phyloP scores from a whole-genome alignment of 2,797 vertebrate genomes.

The Cyclopterus lumpus region DNA sequence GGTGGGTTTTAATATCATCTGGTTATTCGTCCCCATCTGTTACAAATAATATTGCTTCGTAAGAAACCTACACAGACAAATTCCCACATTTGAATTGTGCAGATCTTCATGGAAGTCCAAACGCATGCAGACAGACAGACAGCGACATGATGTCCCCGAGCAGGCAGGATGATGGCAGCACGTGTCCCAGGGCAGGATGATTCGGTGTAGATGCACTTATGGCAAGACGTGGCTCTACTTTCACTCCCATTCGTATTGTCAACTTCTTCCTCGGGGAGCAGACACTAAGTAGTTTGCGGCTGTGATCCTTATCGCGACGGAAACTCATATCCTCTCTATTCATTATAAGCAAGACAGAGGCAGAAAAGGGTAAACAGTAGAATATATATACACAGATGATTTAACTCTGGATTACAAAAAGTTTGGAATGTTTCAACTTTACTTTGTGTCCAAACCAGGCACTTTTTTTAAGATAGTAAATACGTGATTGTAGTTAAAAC shows the following conservation, averaged over 20 bases:
- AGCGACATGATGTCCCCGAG: conserved; percentile 11
- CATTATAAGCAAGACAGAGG: neutral
- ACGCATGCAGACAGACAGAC: neutral
- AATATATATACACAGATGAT: neutral
- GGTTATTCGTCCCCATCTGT: conserved; percentile 4
- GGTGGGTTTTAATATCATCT: conserved; percentile 39
- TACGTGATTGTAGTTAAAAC: neutral
- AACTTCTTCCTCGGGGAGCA: conserved; percentile 44
- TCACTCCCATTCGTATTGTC: conserved; percentile 53
- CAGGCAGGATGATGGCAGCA: neutral
- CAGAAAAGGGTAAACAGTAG: neutral
- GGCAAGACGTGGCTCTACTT: conserved; percentile 28
- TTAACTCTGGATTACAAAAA: neutral
- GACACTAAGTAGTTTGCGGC: conserved; percentile 15
- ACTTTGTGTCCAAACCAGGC: neutral
- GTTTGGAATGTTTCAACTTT: neutral
- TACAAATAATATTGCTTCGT: conserved; percentile 24
- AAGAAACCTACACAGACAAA: conserved; percentile 14
- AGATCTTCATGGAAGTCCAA: conserved; percentile 1
- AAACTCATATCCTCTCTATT: conserved; percentile 6
- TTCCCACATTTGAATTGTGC: conserved; percentile 15
- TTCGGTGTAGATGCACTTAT: conserved; percentile 47
- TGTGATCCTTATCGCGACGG: conserved; percentile 8
- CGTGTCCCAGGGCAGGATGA: conserved; percentile 32
- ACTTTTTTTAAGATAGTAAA: neutral